phyloP scores from a whole-genome alignment of 2,888 invertebrate species.

The Volucella inflata region DNA sequence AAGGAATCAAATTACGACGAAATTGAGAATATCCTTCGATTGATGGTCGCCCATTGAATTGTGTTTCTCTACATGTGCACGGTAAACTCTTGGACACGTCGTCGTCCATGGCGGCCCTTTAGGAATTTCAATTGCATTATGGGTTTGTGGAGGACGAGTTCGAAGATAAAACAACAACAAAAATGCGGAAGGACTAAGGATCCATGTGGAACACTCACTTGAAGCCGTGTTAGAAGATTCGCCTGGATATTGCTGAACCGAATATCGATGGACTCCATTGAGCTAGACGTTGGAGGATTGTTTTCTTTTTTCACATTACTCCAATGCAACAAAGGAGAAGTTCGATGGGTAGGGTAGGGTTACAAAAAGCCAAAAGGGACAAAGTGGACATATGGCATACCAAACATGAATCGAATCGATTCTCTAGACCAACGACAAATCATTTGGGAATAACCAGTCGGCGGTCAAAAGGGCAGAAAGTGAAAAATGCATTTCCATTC shows the following conservation, averaged over 20 bases:
- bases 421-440: conserved; percentile 37
- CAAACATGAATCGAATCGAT: background rate
- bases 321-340: conserved; percentile 27
- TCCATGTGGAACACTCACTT: conserved; percentile 27
- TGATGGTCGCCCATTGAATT: conserved; percentile 70
- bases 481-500: conserved; percentile 62
- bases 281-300: background rate
- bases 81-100: conserved; percentile 53
- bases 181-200: conserved; percentile 6
- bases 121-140: conserved; percentile 73
- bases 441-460: conserved; percentile 45
- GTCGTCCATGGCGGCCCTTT: conserved; percentile 48
- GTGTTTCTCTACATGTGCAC: conserved; percentile 41
- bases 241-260: conserved; percentile 39
- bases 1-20: conserved; percentile 69
- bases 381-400: conserved; percentile 55
- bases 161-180: background rate
- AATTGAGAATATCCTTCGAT: conserved; percentile 70
- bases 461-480: conserved; percentile 40
- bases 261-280: conserved; percentile 66
- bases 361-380: conserved; percentile 45
- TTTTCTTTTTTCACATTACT: conserved; percentile 5
- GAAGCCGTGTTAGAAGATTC: conserved; percentile 25
- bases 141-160: background rate
- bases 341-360: conserved; percentile 2